phyloP scores from a whole-genome alignment of 2,888 invertebrate genomes.

The Hypselothyrea guttata region DNA sequence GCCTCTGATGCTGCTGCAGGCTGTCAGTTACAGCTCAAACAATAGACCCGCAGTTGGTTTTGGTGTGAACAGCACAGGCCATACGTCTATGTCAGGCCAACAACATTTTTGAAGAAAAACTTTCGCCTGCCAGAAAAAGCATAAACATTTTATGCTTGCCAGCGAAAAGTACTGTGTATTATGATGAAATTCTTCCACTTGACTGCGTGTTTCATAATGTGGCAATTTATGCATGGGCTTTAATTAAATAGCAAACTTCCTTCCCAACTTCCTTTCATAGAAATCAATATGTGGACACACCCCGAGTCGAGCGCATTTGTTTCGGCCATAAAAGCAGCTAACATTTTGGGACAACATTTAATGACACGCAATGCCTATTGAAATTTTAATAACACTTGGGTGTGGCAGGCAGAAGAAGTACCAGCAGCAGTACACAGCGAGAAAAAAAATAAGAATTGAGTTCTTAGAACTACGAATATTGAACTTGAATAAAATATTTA shows the following conservation, averaged over 20 bases:
- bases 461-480: too few relatives aligned
- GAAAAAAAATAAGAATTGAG: constrained; percentile 3
- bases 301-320: constrained; percentile 35
- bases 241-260: constrained; percentile 44
- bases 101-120: constrained; percentile 18
- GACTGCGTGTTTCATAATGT: constrained; percentile 16
- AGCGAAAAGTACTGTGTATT: constrained; percentile 2
- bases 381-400: constrained; percentile 45
- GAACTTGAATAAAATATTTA: too few relatives aligned
- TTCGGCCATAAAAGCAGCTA: constrained; percentile 24
- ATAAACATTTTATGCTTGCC: constrained; percentile 23
- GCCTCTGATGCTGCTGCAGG: constrained; percentile 7
- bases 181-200: constrained; percentile 27
- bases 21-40: constrained; percentile 4
- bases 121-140: constrained; percentile 19
- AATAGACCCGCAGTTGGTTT: constrained; percentile 8
- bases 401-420: constrained; percentile 24
- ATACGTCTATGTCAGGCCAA: constrained; percentile 40
- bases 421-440: constrained; percentile 1
- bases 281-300: constrained; percentile 49
- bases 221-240: constrained; percentile 34
- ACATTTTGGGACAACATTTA: constrained; percentile 17
- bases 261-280: too few relatives aligned
- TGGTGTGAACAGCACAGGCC: constrained; percentile 34
- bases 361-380: constrained; percentile 48